These are phyloP conservation scores for Amiota communis DNA, from an alignment of 2,888 invertebrate species.

Conservation along the genomic window DNA sequence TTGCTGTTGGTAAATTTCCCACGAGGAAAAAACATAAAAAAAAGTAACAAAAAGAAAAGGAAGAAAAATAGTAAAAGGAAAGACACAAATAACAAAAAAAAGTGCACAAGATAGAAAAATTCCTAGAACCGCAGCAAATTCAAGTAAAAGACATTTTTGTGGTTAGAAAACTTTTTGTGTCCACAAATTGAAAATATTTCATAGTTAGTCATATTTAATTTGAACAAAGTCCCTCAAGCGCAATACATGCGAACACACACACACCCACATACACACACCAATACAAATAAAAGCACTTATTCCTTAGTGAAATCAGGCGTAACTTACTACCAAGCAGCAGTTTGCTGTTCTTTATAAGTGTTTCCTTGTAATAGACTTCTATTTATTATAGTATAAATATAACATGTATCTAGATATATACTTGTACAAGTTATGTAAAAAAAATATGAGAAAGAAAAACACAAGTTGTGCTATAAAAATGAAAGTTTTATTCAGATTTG, in stretches of 20 bases:
- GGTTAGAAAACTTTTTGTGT: slow-evolving; percentile 52
- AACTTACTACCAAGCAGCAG: slow-evolving; percentile 38
- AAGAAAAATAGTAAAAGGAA: not conserved
- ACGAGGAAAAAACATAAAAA: slow-evolving; percentile 45
- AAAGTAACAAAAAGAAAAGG: not conserved
- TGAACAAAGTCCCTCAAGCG: slow-evolving; percentile 39
- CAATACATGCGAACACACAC: not conserved
- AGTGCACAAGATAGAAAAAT: not conserved
- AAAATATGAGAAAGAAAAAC: not conserved
- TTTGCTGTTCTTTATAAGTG: not conserved
- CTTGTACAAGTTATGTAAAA: too few species aligned
- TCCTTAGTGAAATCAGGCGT: slow-evolving; percentile 58
- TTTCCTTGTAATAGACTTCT: too few species aligned
- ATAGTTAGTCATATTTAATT: slow-evolving; percentile 65
- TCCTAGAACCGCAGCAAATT: not conserved
- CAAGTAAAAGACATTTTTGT: not conserved
- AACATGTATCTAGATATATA: not conserved
- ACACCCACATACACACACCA: not conserved
- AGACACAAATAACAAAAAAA: not conserved
- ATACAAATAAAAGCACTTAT: slow-evolving; percentile 16
- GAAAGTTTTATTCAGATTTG: too few species aligned
- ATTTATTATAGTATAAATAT: too few species aligned
- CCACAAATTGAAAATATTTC: slow-evolving; percentile 67
- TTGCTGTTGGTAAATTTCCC: slow-evolving; percentile 65
- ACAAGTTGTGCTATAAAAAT: too few species aligned